These are phyloP conservation scores for Pitangus sulphuratus DNA, from an alignment of 2,797 vertebrate genomes.

Conservation along the genomic window DNA sequence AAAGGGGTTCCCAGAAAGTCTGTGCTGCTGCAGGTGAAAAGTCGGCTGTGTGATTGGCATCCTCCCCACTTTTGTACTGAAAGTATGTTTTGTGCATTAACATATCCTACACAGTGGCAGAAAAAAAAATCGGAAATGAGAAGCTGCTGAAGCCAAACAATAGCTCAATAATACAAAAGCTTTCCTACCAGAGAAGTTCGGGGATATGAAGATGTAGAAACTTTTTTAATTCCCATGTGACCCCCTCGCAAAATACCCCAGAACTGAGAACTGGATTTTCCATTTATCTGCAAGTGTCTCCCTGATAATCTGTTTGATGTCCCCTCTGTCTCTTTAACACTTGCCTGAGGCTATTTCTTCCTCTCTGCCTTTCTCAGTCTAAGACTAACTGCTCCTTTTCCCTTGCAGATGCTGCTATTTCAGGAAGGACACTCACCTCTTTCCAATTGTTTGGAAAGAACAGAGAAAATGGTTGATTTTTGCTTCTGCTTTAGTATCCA, in stretches of 20 bases:
- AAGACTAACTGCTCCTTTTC: neutral
- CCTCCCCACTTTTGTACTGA: rapidly evolving
- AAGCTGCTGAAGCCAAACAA: neutral
- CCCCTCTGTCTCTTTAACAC: neutral
- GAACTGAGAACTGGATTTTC: neutral
- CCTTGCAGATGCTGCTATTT: neutral
- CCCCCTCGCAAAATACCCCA: neutral
- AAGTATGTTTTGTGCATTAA: neutral
- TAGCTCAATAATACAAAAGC: neutral
- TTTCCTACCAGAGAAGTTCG: neutral
- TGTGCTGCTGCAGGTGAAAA: neutral
- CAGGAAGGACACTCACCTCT: neutral
- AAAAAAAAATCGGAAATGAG: neutral
- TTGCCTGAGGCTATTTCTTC: neutral
- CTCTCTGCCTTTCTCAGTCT: neutral
- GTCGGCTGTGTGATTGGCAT: neutral
- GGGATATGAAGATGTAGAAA: neutral
- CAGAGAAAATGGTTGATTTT: neutral
- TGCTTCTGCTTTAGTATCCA: neutral
- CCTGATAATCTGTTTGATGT: neutral
- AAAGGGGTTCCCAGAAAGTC: neutral
- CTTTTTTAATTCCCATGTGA: neutral
- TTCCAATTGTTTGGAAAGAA: neutral
- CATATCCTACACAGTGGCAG: neutral
- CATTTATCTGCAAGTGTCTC: neutral